These are phyloP conservation scores for Caretta caretta DNA, from an alignment of 2,113 vertebrate genomes.

Conservation along the genomic window DNA sequence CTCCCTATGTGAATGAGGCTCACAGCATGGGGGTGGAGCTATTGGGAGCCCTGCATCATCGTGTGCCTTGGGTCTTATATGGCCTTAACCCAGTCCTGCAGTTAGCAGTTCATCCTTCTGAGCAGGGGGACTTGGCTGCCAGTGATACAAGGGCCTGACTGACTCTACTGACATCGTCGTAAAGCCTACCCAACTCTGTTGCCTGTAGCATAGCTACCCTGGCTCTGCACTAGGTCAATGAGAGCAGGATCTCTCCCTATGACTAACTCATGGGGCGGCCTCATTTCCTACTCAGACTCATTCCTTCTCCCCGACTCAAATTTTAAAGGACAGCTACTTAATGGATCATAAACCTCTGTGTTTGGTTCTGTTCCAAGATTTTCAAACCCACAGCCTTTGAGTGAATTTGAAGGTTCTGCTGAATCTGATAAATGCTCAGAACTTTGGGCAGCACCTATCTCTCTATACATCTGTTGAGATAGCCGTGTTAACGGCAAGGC, in stretches of 20 bases:
- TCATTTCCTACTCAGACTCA: not conserved
- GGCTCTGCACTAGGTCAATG: not conserved
- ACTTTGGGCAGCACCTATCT: constrained; percentile 11
- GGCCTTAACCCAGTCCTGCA: not conserved
- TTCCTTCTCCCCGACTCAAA: not conserved
- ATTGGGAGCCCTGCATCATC: too few species aligned
- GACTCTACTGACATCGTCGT: not conserved
- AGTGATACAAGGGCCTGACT: not conserved
- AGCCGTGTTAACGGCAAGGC: not conserved
- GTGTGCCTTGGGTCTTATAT: not conserved
- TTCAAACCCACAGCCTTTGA: constrained; percentile 10
- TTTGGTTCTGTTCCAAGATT: constrained; percentile 37
- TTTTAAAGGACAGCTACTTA: constrained; percentile 10
- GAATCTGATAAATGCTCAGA: constrained; percentile 24
- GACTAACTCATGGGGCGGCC: not conserved
- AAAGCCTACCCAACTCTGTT: not conserved
- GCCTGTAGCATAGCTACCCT: not conserved
- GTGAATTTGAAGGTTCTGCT: constrained; percentile 33
- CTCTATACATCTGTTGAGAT: not conserved
- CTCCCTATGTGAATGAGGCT: not conserved
- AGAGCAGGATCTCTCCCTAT: not conserved
- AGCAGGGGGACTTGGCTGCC: not conserved
- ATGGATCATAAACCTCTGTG: not conserved
- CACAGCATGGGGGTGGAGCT: too few species aligned
- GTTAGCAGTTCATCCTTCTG: not conserved